Percentiles rank a stretch among this genome's conserved stretches.
These are phyloP conservation scores for Drosophila yooni DNA, from an alignment of 2,888 invertebrate genomes.

Conservation along the genomic window DNA sequence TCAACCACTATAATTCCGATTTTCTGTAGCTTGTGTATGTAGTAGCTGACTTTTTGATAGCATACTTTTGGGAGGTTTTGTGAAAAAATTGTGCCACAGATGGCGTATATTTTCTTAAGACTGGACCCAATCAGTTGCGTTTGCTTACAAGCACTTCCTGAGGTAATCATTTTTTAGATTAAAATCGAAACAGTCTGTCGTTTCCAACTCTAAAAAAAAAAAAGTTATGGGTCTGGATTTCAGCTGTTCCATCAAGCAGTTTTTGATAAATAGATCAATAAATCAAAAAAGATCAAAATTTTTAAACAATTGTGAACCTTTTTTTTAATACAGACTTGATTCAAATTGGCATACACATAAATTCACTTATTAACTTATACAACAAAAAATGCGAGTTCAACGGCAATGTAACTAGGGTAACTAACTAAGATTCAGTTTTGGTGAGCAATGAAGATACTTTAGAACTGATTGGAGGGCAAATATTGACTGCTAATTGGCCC, in stretches of 20 bases:
- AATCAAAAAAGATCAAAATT: not conserved
- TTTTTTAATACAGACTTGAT: constrained; percentile 61
- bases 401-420: constrained; percentile 45
- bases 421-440: constrained; percentile 77
- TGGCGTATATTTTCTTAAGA: not conserved
- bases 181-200: not conserved
- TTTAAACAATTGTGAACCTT: constrained; percentile 27
- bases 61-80: not conserved
- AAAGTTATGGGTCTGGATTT: not conserved
- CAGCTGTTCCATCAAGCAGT: not conserved
- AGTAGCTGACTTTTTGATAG: not conserved
- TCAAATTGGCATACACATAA: constrained; percentile 47
- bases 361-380: constrained; percentile 54
- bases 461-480: constrained; percentile 75
- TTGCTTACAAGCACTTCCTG: not conserved
- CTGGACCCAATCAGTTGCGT: not conserved
- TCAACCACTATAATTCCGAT: not conserved
- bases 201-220: not conserved
- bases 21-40: not conserved
- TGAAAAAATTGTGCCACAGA: not conserved
- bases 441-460: constrained; percentile 76
- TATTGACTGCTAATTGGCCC: constrained; percentile 62
- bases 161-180: not conserved
- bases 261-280: not conserved
- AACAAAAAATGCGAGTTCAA: constrained; percentile 40